A percentile compares a stretch with the other conserved stretches of the same genome.
These are phyloP conservation scores for Mechanitis messenoides DNA, from an alignment of 2,888 invertebrate species.

Conservation along the genomic window DNA sequence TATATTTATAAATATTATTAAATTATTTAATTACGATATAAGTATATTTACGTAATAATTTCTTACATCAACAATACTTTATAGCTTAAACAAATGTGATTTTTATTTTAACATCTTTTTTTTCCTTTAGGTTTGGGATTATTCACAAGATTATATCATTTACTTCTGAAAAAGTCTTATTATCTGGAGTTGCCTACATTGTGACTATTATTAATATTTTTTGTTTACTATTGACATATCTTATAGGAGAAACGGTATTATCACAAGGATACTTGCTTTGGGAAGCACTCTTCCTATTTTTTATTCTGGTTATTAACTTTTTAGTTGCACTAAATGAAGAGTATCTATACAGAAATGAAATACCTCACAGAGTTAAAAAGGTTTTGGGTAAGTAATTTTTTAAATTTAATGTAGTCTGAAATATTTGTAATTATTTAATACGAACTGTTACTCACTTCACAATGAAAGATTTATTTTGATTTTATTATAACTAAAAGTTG, in stretches of 20 bases:
- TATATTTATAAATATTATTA: slow-evolving; percentile 34
- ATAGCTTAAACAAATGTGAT: not conserved
- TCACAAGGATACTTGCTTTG: slow-evolving; percentile 62
- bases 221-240: slow-evolving; percentile 59
- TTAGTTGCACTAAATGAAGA: slow-evolving; percentile 68
- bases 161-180: slow-evolving; percentile 64
- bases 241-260: slow-evolving; percentile 58
- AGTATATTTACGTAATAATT: not conserved
- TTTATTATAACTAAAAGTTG: too few relatives aligned
- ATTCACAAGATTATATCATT: slow-evolving; percentile 63
- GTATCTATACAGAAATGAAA: slow-evolving; percentile 70
- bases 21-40: not conserved
- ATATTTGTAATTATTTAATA: too few relatives aligned
- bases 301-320: slow-evolving; percentile 63
- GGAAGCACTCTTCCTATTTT: slow-evolving; percentile 65
- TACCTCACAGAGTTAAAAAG: slow-evolving; percentile 70
- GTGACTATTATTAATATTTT: slow-evolving; percentile 60
- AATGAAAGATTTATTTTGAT: too few relatives aligned
- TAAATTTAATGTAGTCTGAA: too few relatives aligned
- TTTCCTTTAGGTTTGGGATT: slow-evolving; percentile 53
- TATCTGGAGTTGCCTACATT: slow-evolving; percentile 67
- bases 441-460: too few relatives aligned
- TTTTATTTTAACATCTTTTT: slow-evolving; percentile 13
- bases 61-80: not conserved
- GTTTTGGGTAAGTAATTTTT: slow-evolving; percentile 57